A percentile compares a stretch with the other conserved stretches of the same genome.
phyloP scores from a whole-genome alignment of 2,113 vertebrate species.

The Datnioides undecimradiatus region DNA sequence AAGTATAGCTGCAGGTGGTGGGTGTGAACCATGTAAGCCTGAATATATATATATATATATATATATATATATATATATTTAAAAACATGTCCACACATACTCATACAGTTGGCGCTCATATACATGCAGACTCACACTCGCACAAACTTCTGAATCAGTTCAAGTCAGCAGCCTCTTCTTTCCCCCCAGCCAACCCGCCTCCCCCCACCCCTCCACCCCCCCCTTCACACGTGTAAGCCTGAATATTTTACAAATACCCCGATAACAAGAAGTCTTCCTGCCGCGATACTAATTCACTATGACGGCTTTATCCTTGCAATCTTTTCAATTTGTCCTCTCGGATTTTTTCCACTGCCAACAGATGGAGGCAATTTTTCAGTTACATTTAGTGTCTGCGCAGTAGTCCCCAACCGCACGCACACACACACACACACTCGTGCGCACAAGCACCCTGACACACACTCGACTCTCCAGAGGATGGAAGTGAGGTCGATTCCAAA shows the following conservation, averaged over 20 bases:
- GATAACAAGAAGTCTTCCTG: conserved; percentile 70
- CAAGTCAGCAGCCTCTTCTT: conserved; percentile 46
- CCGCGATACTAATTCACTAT: conserved; percentile 71
- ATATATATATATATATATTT: no score
- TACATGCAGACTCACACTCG: conserved; percentile 41
- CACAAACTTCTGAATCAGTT: conserved; percentile 58
- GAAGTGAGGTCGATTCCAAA: conserved; percentile 44
- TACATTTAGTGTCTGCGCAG: conserved; percentile 60
- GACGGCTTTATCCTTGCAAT: conserved; percentile 81
- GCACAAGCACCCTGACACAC: conserved; percentile 10
- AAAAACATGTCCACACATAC: conserved; percentile 16
- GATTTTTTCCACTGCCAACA: conserved; percentile 68
- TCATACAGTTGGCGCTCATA: conserved; percentile 31
- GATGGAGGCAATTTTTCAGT: conserved; percentile 75
- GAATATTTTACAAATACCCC: conserved; percentile 75
- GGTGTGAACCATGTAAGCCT: conserved; percentile 9
- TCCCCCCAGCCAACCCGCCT: conserved; percentile 44
- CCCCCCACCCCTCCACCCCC: no score
- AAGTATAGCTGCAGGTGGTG: conserved; percentile 50
- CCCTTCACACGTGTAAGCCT: conserved; percentile 40
- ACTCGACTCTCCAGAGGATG: conserved; percentile 22
- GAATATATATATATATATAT: no score
- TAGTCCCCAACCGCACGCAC: background rate
- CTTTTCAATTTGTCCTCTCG: conserved; percentile 80
- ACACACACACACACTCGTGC: conserved; percentile 1